A percentile compares a stretch with the other conserved stretches of the same genome.
phyloP scores from a whole-genome alignment of 2,888 invertebrate species.

The Lasioglossum zephyrum region DNA sequence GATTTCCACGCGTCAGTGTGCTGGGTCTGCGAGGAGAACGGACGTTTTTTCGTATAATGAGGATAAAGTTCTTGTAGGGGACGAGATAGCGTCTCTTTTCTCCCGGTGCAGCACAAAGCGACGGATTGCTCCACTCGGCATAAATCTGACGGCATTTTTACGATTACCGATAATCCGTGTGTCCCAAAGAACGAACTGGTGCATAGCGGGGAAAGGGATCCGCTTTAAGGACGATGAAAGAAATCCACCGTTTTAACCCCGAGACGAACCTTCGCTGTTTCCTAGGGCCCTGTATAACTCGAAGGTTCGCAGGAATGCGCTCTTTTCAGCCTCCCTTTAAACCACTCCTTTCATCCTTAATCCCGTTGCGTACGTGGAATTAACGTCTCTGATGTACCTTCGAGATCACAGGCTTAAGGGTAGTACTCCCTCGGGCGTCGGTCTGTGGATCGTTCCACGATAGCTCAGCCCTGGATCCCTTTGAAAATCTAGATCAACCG shows the following conservation, averaged over 20 bases:
- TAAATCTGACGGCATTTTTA: conserved; percentile 44
- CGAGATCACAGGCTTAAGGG: conserved; percentile 20
- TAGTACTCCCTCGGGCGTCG: conserved; percentile 16
- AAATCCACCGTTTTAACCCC: conserved; percentile 12
- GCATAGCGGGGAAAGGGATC: conserved; percentile 27
- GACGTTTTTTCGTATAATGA: conserved; percentile 33
- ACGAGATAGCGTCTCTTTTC: conserved; percentile 25
- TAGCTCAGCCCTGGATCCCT: neutral
- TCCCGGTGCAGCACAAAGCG: conserved; percentile 24
- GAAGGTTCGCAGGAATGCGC: conserved; percentile 21
- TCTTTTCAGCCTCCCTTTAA: conserved; percentile 29
- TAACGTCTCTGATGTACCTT: conserved; percentile 29
- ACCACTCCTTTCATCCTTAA: conserved; percentile 26
- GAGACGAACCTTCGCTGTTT: neutral
- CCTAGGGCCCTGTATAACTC: conserved; percentile 10
- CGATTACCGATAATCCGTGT: conserved; percentile 57
- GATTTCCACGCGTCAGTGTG: neutral
- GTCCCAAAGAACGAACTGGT: conserved; percentile 38
- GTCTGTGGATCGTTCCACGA: neutral
- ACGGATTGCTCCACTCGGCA: conserved; percentile 35
- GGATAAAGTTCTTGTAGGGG: conserved; percentile 2
- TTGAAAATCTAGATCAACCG: neutral
- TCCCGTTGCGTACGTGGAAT: conserved; percentile 35
- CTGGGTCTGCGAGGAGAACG: neutral
- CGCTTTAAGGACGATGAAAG: conserved; percentile 37